Conservation (phyloP, 2,797 vertebrate genomes). For the Caiman crocodilus region DNA sequence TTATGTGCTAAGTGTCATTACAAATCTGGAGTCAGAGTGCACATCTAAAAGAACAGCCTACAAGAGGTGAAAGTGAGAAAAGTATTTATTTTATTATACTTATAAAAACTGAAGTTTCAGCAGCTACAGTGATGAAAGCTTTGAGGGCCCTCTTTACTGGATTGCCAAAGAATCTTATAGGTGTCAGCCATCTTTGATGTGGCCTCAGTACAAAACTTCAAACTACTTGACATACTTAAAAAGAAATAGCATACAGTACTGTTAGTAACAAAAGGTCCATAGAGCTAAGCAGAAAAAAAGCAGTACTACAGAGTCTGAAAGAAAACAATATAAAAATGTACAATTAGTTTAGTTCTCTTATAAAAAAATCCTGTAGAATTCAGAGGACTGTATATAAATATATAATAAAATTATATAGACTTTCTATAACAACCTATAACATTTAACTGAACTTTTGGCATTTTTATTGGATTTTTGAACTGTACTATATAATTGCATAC, state of each 20-base stretch:
- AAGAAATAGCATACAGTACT: background rate
- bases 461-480: background rate
- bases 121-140: background rate
- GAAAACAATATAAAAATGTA: background rate
- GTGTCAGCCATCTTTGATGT: background rate
- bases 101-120: background rate
- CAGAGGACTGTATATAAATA: background rate
- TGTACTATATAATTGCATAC: background rate
- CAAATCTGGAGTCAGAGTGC: background rate
- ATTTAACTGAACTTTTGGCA: background rate
- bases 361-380: background rate
- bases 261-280: background rate
- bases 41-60: background rate
- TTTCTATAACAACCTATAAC: background rate
- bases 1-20: background rate
- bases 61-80: background rate
- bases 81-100: background rate
- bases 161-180: background rate
- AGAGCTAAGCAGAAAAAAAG: background rate
- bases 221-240: background rate
- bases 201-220: background rate
- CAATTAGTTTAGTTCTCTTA: background rate
- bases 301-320: background rate
- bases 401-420: background rate
- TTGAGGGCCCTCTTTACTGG: background rate